phyloP scores from a whole-genome alignment of 2,888 invertebrate genomes.

The Patella ulyssiponensis region DNA sequence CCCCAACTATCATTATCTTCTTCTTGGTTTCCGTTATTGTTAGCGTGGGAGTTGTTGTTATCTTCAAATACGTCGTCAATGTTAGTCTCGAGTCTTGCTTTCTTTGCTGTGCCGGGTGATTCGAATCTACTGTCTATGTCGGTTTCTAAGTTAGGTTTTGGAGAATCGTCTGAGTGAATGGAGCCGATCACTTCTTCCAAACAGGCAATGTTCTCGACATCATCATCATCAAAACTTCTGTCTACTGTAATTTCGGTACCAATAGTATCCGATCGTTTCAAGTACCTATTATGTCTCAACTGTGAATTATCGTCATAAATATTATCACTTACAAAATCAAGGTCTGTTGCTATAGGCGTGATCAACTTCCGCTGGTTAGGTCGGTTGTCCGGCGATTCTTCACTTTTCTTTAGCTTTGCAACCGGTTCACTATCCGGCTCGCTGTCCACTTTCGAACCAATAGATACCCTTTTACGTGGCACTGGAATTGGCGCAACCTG shows the following conservation, averaged over 20 bases:
- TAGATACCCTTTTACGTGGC: constrained; percentile 9
- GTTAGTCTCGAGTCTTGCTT: background rate
- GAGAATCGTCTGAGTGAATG: background rate
- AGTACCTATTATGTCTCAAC: background rate
- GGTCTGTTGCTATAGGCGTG: background rate
- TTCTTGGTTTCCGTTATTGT: background rate
- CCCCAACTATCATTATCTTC: background rate
- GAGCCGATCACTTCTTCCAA: background rate
- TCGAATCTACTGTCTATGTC: background rate
- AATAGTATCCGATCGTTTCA: background rate
- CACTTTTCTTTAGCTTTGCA: background rate
- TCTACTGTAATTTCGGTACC: background rate
- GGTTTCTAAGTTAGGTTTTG: background rate
- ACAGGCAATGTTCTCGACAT: constrained; percentile 3
- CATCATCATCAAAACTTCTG: constrained; percentile 16
- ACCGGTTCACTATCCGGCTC: background rate
- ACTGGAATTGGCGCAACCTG: constrained; percentile 11
- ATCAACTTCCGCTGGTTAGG: background rate
- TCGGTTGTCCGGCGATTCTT: background rate
- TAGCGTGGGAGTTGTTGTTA: background rate
- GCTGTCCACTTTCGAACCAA: background rate
- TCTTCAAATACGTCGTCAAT: background rate
- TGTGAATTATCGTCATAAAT: background rate
- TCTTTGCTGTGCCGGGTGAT: background rate
- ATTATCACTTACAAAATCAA: background rate